Percentiles rank a stretch among this genome's conserved stretches.
phyloP scores from a whole-genome alignment of 2,113 vertebrate genomes.

The Aix galericulata region DNA sequence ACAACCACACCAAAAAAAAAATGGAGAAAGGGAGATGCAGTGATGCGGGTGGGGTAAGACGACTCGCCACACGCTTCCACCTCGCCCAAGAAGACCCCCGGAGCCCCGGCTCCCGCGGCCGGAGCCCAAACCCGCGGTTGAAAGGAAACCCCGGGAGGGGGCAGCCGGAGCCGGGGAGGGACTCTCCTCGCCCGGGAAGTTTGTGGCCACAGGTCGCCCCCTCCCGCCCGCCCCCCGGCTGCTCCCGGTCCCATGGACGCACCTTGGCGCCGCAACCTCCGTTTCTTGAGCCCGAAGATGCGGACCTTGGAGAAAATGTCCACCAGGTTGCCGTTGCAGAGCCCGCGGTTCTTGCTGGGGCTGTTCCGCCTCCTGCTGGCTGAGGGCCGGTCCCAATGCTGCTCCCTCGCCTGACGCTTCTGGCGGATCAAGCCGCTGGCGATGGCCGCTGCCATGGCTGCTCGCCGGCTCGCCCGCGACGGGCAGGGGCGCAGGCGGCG shows the following conservation, averaged over 20 bases:
- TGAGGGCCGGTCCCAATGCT: conserved; percentile 93
- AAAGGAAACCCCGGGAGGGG: not conserved
- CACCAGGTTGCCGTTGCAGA: conserved; percentile 97
- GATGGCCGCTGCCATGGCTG: conserved; percentile 96
- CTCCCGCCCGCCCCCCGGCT: not conserved
- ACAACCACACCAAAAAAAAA: not conserved
- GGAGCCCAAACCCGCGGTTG: not conserved
- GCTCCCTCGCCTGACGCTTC: conserved; percentile 96
- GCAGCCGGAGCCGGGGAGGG: not conserved
- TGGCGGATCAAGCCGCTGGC: conserved; percentile 98
- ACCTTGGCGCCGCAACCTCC: conserved; percentile 97
- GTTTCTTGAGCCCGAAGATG: conserved; percentile 98
- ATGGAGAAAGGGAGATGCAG: not conserved
- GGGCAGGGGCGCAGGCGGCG: not conserved
- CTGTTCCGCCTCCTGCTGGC: conserved; percentile 94
- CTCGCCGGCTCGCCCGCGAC: not conserved
- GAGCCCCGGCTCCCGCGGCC: not conserved
- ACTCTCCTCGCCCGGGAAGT: not conserved
- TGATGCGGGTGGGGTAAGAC: not conserved
- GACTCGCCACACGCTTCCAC: not conserved
- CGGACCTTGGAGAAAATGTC: conserved; percentile 99
- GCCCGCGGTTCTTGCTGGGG: conserved; percentile 95
- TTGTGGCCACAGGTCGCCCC: conserved; percentile 21
- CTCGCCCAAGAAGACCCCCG: not conserved
- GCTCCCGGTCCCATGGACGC: conserved; percentile 55